Conservation (phyloP, 2,888 invertebrate genomes). For the Andrena praecox region DNA sequence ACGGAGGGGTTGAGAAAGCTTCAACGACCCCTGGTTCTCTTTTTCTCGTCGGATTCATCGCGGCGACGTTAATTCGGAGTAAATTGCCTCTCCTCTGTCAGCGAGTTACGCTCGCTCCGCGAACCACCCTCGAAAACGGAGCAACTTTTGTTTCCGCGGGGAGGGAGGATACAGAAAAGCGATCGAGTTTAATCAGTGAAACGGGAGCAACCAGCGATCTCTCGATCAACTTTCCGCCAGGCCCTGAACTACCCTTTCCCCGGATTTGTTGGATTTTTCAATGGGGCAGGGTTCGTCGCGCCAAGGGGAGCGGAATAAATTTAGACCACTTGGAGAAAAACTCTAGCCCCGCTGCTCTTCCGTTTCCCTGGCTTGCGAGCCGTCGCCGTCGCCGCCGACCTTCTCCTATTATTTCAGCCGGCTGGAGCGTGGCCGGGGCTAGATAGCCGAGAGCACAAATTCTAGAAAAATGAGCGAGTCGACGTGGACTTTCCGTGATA, state of each 20-base stretch:
- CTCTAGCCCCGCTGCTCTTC: not conserved
- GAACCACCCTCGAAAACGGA: constrained; percentile 19
- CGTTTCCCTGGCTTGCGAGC: constrained; percentile 7
- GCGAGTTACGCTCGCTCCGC: not conserved
- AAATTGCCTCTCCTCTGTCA: constrained; percentile 39
- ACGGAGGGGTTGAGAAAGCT: constrained; percentile 13
- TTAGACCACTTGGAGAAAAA: constrained; percentile 15
- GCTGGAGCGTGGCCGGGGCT: constrained; percentile 1
- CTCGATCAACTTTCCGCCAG: constrained; percentile 17
- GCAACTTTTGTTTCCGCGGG: constrained; percentile 26
- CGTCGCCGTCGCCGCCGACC: constrained; percentile 3
- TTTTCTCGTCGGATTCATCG: constrained; percentile 14
- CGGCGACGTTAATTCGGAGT: constrained; percentile 38
- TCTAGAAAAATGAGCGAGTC: constrained; percentile 15
- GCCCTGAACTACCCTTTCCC: not conserved
- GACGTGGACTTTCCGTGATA: constrained; percentile 16
- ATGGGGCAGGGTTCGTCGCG: not conserved
- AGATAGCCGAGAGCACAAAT: constrained; percentile 21
- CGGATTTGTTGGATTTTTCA: constrained; percentile 17
- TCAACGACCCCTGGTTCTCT: constrained; percentile 24
- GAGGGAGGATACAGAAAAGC: constrained; percentile 6
- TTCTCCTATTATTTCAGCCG: constrained; percentile 64
- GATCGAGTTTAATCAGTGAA: constrained; percentile 40
- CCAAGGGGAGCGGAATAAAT: constrained; percentile 6
- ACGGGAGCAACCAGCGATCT: constrained; percentile 37